phyloP scores from a whole-genome alignment of 2,113 vertebrate genomes.

The Alaudala cheleensis region DNA sequence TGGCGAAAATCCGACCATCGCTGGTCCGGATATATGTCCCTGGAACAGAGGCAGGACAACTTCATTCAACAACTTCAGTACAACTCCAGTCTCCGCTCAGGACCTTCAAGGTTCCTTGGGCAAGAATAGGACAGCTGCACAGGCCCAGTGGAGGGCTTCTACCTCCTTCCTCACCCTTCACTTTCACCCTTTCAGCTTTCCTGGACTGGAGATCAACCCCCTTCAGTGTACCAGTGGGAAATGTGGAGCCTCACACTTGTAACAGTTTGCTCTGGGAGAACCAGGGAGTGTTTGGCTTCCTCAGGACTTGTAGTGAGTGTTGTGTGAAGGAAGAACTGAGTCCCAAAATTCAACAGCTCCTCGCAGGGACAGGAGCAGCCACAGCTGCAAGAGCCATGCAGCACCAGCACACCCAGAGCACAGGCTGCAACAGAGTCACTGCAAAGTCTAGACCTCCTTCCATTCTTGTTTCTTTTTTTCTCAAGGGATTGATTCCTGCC shows the following conservation, averaged over 20 bases:
- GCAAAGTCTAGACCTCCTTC: neutral
- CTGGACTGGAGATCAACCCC: neutral
- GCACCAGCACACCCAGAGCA: neutral
- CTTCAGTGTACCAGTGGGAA: neutral
- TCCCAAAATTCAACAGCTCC: neutral
- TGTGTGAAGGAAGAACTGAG: neutral
- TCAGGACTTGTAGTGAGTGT: fast-evolving
- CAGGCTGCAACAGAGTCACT: neutral
- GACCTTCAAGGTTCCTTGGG: neutral
- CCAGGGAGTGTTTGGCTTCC: neutral
- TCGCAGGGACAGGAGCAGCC: neutral
- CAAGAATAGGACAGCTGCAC: neutral
- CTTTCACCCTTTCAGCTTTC: neutral
- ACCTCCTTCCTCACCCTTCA: neutral
- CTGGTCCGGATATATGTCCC: constrained; percentile 97
- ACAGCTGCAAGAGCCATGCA: neutral
- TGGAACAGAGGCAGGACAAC: constrained; percentile 46
- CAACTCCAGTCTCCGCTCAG: neutral
- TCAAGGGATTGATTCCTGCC: neutral
- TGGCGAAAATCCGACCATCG: constrained; percentile 96
- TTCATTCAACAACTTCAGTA: neutral
- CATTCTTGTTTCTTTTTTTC: neutral
- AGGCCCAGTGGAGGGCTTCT: neutral
- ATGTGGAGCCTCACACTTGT: neutral
- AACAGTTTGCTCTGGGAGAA: neutral